Conservation (phyloP, 2,888 invertebrate species). For the Falcaria lacertinaria region DNA sequence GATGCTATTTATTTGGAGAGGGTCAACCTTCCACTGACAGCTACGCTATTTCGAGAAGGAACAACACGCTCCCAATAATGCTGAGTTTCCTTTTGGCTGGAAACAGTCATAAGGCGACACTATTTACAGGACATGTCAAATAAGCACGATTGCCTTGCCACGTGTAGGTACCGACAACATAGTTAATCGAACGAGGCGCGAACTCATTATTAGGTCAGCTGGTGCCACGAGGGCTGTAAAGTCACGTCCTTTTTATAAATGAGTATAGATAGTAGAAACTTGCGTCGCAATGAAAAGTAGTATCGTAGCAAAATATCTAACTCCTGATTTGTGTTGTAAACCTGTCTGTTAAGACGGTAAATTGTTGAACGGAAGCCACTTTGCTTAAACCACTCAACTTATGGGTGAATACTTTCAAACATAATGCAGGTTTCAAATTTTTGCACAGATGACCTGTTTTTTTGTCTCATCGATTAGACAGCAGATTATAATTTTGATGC, state of each 20-base stretch:
- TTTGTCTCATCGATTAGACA: neutral
- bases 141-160: neutral
- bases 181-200: slow-evolving; percentile 25
- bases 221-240: slow-evolving; percentile 38
- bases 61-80: too few relatives aligned
- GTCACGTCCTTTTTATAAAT: too few relatives aligned
- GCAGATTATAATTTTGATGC: neutral
- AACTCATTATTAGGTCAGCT: slow-evolving; percentile 42
- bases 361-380: too few relatives aligned
- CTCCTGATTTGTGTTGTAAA: too few relatives aligned
- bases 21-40: neutral
- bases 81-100: neutral
- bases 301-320: too few relatives aligned
- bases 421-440: too few relatives aligned
- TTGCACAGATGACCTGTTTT: too few relatives aligned
- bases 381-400: too few relatives aligned
- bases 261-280: too few relatives aligned
- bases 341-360: too few relatives aligned
- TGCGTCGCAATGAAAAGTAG: too few relatives aligned
- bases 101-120: neutral
- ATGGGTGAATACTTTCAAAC: too few relatives aligned
- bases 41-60: neutral
- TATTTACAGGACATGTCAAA: neutral
- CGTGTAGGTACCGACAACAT: neutral
- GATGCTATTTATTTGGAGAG: neutral